Conservation (phyloP, 2,888 invertebrate species). For the Eilema depressum region DNA sequence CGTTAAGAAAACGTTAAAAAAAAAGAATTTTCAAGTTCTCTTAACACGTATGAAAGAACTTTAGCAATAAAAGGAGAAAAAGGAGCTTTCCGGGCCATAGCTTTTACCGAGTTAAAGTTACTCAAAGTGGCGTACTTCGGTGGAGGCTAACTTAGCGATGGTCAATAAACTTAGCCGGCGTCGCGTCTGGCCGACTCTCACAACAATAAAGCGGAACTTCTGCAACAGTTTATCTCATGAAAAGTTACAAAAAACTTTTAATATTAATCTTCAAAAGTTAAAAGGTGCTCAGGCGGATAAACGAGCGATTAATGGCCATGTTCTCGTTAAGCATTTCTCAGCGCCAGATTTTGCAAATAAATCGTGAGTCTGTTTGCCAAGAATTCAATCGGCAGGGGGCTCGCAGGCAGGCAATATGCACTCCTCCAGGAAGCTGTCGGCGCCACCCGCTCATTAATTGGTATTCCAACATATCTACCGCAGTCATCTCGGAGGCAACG, state of each 20-base stretch:
- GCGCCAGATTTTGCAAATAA: constrained; percentile 20
- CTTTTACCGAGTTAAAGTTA: constrained; percentile 80
- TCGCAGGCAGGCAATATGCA: constrained; percentile 62
- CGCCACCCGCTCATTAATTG: constrained; percentile 66
- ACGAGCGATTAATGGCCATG: constrained; percentile 51
- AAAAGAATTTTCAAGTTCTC: constrained; percentile 69
- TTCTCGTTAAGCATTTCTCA: constrained; percentile 43
- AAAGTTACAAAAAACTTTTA: constrained; percentile 63
- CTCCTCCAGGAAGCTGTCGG: constrained; percentile 51
- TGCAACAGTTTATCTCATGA: constrained; percentile 67
- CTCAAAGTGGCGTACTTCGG: constrained; percentile 76
- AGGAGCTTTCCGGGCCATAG: constrained; percentile 74
- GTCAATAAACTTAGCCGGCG: constrained; percentile 77
- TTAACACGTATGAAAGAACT: constrained; percentile 81
- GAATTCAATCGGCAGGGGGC: constrained; percentile 67
- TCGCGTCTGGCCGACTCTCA: constrained; percentile 64
- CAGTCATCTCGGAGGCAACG: constrained; percentile 52
- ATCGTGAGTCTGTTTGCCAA: constrained; percentile 62
- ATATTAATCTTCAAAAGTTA: constrained; percentile 59
- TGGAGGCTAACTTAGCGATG: constrained; percentile 73
- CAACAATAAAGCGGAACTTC: constrained; percentile 72
- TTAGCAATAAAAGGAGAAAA: constrained; percentile 81
- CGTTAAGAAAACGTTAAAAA: constrained; percentile 59
- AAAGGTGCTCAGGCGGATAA: constrained; percentile 46
- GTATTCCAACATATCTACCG: constrained; percentile 63